Conservation (phyloP, 2,888 invertebrate genomes). For the Cerastoderma edule region DNA sequence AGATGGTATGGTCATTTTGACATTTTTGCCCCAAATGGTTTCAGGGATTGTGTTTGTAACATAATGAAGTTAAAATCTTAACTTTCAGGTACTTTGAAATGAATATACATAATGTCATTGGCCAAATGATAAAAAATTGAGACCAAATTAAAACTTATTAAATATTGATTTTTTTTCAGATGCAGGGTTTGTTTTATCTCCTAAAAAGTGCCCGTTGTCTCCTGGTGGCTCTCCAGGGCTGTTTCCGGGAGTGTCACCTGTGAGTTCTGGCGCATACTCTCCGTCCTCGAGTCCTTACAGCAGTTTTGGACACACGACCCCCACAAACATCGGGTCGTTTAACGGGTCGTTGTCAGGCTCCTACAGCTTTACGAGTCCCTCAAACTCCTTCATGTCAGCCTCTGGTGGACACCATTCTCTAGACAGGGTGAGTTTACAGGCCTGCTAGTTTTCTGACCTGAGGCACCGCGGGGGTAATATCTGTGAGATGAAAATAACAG, state of each 20-base stretch:
- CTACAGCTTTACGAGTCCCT: conserved; percentile 50
- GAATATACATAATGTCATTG: neutral
- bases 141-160: neutral
- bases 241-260: conserved; percentile 45
- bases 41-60: neutral
- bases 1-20: neutral
- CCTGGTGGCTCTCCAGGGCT: neutral
- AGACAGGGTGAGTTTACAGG: conserved; percentile 59
- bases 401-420: conserved; percentile 58
- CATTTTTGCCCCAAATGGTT: neutral
- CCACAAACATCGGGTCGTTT: conserved; percentile 60
- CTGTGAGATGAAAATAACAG: too few species aligned
- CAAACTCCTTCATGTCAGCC: conserved; percentile 50
- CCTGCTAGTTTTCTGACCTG: too few species aligned
- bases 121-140: neutral
- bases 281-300: conserved; percentile 61
- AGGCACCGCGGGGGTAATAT: too few species aligned
- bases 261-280: conserved; percentile 61
- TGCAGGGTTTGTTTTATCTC: conserved; percentile 72
- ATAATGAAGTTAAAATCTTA: neutral
- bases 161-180: conserved; percentile 57
- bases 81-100: neutral
- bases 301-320: conserved; percentile 60
- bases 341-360: conserved; percentile 42
- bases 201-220: conserved; percentile 57